A percentile compares a stretch with the other conserved stretches of the same genome.
These are phyloP conservation scores for Arvicanthis niloticus DNA, from an alignment of 2,113 vertebrate species.

Conservation along the genomic window DNA sequence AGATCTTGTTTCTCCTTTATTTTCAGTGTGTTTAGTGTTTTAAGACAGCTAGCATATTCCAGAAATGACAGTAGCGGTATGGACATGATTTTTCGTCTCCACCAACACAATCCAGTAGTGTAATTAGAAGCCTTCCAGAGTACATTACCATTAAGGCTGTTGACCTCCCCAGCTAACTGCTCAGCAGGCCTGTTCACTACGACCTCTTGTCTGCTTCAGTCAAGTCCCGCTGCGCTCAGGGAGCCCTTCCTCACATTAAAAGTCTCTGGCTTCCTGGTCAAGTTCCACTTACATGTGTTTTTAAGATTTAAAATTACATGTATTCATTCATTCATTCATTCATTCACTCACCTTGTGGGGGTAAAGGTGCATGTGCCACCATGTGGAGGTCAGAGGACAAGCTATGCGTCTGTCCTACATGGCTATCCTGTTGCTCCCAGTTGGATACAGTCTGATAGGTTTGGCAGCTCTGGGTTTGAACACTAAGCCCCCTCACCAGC, in stretches of 20 bases:
- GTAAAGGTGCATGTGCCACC: neutral
- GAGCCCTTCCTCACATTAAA: neutral
- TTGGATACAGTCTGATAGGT: neutral
- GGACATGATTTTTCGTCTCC: neutral
- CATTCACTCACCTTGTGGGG: neutral
- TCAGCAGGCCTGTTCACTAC: neutral
- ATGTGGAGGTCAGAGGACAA: neutral
- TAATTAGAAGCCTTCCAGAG: neutral
- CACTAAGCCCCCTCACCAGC: neutral
- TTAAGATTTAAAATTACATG: neutral
- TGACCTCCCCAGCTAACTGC: neutral
- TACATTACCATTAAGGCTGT: neutral
- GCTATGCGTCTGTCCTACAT: neutral
- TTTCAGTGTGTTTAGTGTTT: neutral
- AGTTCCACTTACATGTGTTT: neutral
- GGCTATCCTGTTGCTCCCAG: neutral
- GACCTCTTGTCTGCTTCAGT: neutral
- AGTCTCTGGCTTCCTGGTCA: conserved; percentile 21
- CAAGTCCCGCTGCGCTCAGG: neutral
- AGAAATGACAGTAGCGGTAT: neutral
- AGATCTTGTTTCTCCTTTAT: neutral
- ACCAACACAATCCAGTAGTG: neutral
- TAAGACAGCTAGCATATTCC: conserved; percentile 17
- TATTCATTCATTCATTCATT: neutral
- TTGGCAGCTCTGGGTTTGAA: neutral